These are phyloP conservation scores for Himalopsyche kuldschensis DNA, from an alignment of 2,888 invertebrate species.

Conservation along the genomic window DNA sequence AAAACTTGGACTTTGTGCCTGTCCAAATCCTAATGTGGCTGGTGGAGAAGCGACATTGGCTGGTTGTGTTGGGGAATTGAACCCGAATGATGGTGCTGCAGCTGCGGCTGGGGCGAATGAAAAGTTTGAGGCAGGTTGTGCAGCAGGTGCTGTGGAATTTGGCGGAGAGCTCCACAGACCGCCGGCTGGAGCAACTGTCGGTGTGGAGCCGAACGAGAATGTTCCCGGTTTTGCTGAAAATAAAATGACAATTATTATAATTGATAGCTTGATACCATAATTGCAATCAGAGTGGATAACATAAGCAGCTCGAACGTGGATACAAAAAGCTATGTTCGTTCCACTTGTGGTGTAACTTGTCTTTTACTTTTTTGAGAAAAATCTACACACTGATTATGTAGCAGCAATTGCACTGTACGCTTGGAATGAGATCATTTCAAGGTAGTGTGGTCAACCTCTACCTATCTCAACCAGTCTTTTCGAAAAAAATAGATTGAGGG, in stretches of 20 bases:
- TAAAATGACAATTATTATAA: background rate
- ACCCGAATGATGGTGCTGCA: slow-evolving; percentile 5
- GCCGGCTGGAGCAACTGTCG: background rate
- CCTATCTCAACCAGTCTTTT: too few relatives aligned
- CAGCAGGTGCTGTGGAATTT: background rate
- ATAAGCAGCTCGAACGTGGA: too few relatives aligned
- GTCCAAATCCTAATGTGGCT: slow-evolving; percentile 3
- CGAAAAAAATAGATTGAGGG: too few relatives aligned
- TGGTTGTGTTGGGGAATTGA: slow-evolving; percentile 16
- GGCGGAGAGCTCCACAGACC: slow-evolving; percentile 4
- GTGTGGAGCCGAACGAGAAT: background rate
- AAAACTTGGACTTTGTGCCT: background rate
- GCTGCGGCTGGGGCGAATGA: background rate
- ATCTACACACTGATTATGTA: too few relatives aligned
- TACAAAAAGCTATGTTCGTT: too few relatives aligned
- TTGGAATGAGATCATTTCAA: too few relatives aligned
- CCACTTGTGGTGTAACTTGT: too few relatives aligned
- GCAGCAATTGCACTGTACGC: too few relatives aligned
- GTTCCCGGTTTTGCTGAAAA: background rate
- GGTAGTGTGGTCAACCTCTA: too few relatives aligned
- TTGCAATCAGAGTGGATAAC: background rate
- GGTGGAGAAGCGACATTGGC: slow-evolving; percentile 2
- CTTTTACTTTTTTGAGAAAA: too few relatives aligned
- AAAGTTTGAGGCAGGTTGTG: background rate
- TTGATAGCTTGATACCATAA: background rate